phyloP scores from a whole-genome alignment of 1,140 invertebrate species.

The Leptinotarsa lineolata region DNA sequence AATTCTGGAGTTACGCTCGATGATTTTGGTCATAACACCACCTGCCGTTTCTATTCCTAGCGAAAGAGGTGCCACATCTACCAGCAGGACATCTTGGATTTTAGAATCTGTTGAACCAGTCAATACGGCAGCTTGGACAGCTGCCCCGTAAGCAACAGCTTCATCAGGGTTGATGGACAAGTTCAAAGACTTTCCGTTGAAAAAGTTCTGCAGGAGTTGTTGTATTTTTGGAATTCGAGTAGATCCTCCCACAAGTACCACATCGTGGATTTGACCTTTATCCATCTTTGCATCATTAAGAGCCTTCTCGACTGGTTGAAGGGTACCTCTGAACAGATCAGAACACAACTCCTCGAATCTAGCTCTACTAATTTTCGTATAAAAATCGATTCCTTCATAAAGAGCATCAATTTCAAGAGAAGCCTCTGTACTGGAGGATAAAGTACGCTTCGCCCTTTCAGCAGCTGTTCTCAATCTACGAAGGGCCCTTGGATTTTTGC shows the following conservation, averaged over 20 bases:
- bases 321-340: slow-evolving; percentile 65
- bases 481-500: slow-evolving; percentile 56
- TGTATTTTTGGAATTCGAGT: slow-evolving; percentile 66
- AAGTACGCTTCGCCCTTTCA: slow-evolving; percentile 73
- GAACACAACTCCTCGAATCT: slow-evolving; percentile 71
- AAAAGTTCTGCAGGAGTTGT: slow-evolving; percentile 58
- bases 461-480: slow-evolving; percentile 67
- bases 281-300: slow-evolving; percentile 75
- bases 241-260: slow-evolving; percentile 74
- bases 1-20: slow-evolving; percentile 66
- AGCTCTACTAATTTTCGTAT: slow-evolving; percentile 64
- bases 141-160: slow-evolving; percentile 60
- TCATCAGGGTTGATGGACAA: slow-evolving; percentile 62
- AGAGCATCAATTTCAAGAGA: slow-evolving; percentile 76
- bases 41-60: slow-evolving; percentile 67
- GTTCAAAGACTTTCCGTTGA: slow-evolving; percentile 59
- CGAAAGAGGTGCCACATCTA: slow-evolving; percentile 62
- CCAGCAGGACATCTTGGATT: slow-evolving; percentile 61
- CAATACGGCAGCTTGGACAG: slow-evolving; percentile 59
- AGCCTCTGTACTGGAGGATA: slow-evolving; percentile 77
- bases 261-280: slow-evolving; percentile 73
- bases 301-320: slow-evolving; percentile 70
- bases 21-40: slow-evolving; percentile 69
- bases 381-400: slow-evolving; percentile 71
- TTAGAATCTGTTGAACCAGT: slow-evolving; percentile 53